Evolutionary conservation across 1,140 invertebrate genomes (phyloP).

Genomic region (Aphelenchoides fujianensis): DNA sequence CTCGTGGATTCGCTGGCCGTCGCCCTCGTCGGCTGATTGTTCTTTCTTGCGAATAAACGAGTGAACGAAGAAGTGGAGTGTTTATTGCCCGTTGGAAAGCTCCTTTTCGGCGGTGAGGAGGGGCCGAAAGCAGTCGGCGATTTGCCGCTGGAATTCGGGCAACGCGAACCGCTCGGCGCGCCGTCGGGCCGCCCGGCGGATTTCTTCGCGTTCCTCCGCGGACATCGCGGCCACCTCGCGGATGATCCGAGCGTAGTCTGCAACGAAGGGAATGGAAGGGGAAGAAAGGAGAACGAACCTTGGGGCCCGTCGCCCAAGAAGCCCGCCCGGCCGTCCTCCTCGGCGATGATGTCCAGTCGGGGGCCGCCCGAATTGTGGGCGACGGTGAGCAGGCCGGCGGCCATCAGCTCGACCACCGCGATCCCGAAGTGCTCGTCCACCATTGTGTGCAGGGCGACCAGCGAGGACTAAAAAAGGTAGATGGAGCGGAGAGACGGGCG

Average conservation of each 20-base stretch:
- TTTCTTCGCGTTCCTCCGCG: conserved; percentile 68
- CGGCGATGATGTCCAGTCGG: conserved; percentile 83
- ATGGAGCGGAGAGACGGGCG: neutral
- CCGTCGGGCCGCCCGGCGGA: conserved; percentile 76
- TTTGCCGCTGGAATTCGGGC: too few species aligned
- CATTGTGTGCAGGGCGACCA: conserved; percentile 81
- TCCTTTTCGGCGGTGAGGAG: too few species aligned
- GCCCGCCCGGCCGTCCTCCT: conserved; percentile 70
- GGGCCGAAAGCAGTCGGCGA: too few species aligned
- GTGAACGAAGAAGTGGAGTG: too few species aligned
- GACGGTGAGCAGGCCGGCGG: conserved; percentile 88
- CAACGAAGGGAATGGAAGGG: neutral
- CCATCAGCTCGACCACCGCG: conserved; percentile 92
- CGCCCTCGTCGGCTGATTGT: too few species aligned
- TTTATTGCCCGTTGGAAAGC: too few species aligned
- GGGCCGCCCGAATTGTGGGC: conserved; percentile 86
- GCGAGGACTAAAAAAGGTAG: conserved; percentile 44
- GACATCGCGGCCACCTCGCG: conserved; percentile 73
- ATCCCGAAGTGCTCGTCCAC: conserved; percentile 99
- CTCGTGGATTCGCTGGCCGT: too few species aligned
- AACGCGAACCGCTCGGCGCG: too few species aligned
- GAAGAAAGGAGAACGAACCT: conserved; percentile 3
- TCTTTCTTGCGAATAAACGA: too few species aligned
- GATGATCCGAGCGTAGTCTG: conserved; percentile 78
- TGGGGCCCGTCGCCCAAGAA: conserved; percentile 76